Percentiles rank a stretch among this genome's conserved stretches.
Evolutionary conservation across 2,113 vertebrate genomes (phyloP).

Genomic region (Lamprologus callipterus): DNA sequence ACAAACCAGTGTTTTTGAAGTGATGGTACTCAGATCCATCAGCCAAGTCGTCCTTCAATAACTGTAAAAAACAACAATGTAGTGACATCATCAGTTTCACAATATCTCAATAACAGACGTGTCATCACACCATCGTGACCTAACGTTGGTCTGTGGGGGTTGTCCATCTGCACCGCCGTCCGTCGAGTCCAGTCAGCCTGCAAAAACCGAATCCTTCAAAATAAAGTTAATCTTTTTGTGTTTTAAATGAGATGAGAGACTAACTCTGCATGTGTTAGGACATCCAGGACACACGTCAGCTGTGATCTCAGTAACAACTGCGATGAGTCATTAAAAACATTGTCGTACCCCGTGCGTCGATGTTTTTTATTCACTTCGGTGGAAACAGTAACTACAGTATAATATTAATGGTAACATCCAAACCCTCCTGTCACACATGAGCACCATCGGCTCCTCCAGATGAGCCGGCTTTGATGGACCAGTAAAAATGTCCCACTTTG

Average conservation of each 20-base stretch:
- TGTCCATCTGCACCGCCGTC: rapidly evolving
- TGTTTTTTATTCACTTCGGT: neutral
- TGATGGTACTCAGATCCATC: rapidly evolving
- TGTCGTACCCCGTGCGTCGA: rapidly evolving
- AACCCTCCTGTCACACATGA: neutral
- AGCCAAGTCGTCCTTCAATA: rapidly evolving
- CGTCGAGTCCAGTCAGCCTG: neutral
- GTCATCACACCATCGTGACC: neutral
- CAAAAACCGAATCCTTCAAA: neutral
- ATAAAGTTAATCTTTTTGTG: rapidly evolving
- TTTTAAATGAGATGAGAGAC: rapidly evolving
- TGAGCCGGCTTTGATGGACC: conserved; percentile 4
- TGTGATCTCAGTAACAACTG: neutral
- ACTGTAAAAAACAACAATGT: neutral
- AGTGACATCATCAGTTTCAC: neutral
- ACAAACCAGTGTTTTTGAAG: neutral
- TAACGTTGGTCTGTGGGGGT: rapidly evolving
- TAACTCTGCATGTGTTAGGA: neutral
- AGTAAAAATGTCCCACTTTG: conserved; percentile 28
- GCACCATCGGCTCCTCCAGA: conserved; percentile 30
- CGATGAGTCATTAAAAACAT: rapidly evolving
- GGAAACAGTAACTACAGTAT: neutral
- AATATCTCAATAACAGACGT: neutral
- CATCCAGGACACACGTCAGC: neutral
- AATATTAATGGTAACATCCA: neutral